phyloP scores from a whole-genome alignment of 1,140 invertebrate genomes.

The Bombus confusus region DNA sequence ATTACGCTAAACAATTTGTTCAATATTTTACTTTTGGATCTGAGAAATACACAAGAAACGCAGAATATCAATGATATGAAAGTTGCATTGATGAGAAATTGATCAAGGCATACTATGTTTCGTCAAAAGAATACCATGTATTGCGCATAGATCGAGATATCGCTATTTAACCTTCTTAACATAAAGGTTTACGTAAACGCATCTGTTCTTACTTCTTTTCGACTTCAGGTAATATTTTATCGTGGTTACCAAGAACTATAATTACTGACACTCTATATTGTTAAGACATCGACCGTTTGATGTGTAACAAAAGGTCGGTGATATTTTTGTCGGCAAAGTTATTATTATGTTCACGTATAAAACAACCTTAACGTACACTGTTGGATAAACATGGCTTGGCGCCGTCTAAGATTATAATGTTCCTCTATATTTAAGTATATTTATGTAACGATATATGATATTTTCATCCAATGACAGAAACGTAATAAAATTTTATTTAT shows the following conservation, averaged over 20 bases:
- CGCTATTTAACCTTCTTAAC: background rate
- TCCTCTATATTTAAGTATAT: conserved; percentile 2
- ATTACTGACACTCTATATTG: background rate
- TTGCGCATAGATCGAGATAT: background rate
- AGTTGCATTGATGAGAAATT: background rate
- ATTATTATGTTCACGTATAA: background rate
- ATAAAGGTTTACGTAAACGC: background rate
- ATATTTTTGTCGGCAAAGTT: background rate
- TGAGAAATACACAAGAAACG: background rate
- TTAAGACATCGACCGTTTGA: background rate
- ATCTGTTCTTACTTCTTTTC: background rate
- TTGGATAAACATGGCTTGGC: background rate
- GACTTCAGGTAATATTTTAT: background rate
- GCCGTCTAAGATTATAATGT: background rate
- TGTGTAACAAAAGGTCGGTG: background rate
- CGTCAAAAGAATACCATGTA: background rate
- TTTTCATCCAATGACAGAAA: background rate
- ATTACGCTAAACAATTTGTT: background rate
- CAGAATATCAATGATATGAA: background rate
- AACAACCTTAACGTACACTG: background rate
- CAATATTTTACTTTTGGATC: too few relatives aligned
- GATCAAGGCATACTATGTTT: background rate
- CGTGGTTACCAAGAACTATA: background rate
- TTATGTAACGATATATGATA: conserved; percentile 22
- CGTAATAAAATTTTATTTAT: background rate